Base-by-base conservation (phyloP, 2,888 invertebrate genomes). In the Temnothorax ravouxi region DNA sequence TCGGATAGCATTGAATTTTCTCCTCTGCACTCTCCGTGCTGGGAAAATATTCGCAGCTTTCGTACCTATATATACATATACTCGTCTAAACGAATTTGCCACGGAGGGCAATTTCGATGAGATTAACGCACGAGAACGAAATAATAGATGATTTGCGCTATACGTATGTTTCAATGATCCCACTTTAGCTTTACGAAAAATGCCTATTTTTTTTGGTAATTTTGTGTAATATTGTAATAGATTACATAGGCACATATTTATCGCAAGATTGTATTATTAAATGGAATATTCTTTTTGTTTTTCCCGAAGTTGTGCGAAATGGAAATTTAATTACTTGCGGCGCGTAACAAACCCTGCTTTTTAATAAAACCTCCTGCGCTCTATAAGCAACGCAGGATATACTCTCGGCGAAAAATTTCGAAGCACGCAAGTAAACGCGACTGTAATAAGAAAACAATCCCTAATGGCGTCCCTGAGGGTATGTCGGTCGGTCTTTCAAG, bases 381-480 rank as follows among this genome's bases (percentile, higher is more conserved):
- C 47, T 41, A 34, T 38, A n/a, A 79, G 34, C 47, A 3, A 21
- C 34, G 54, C 38, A 13, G 25, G 67, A 59, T 21, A 59, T 21
- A 38, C 1, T 15, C 8, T 18, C 47, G 29, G 25, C 59, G 79
- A 80, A 61, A 80, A 80, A 80, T 80, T 71, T 47, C 59, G 34
- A 69, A 21, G 38, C 21, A 47, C 47, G 71, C 66, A 18, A 41
- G 34, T 59, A 72, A 34, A 59, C 29, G 66, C 47, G 34, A 18
- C 44, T 21, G 25, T 59, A 66, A 67, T 67, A 80, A 61, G 59
- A 38, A 80, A 80, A 61, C 79, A 80, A 80, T 80, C 6, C 38
- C 59, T 72, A 80, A 80, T 61, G 56, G 69, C 47, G 47, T 61
- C n/a, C 25, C 59, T 4, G 21, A 6, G 38, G 47, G 13, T 72